Evolutionary conservation across 2,888 invertebrate species (phyloP).

Genomic region (Orthonevra nobilis): DNA sequence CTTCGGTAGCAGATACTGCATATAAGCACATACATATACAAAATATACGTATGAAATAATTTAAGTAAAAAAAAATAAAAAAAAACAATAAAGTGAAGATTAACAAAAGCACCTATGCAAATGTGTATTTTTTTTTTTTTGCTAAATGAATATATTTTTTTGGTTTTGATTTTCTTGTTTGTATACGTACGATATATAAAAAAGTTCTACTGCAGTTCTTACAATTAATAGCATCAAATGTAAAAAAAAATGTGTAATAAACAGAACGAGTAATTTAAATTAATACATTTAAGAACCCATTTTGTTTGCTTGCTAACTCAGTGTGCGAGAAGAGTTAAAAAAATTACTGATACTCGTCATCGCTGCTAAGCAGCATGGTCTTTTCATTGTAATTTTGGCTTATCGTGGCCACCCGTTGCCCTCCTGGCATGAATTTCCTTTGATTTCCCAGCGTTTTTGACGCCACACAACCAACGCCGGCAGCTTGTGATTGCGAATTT

Average conservation of each 20-base stretch:
- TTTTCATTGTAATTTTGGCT: constrained; percentile 96
- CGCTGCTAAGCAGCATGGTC: constrained; percentile 96
- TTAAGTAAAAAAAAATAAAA: background rate
- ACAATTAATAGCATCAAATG: constrained; percentile 56
- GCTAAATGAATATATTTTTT: constrained; percentile 40
- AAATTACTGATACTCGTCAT: constrained; percentile 93
- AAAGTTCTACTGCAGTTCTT: constrained; percentile 66
- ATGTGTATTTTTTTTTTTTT: constrained; percentile 25
- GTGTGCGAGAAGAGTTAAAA: constrained; percentile 5
- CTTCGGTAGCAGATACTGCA: constrained; percentile 68
- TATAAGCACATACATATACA: constrained; percentile 49
- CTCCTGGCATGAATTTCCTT: constrained; percentile 83
- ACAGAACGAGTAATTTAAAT: constrained; percentile 6
- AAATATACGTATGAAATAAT: constrained; percentile 6
- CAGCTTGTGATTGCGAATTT: constrained; percentile 75
- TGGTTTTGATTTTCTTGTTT: constrained; percentile 16
- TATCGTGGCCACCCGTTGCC: constrained; percentile 89
- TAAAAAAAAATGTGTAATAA: constrained; percentile 26
- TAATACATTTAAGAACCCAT: constrained; percentile 21
- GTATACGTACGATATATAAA: constrained; percentile 54
- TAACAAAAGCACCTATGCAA: no score
- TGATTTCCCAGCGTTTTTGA: constrained; percentile 80
- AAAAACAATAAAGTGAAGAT: constrained; percentile 25
- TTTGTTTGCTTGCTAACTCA: constrained; percentile 8
- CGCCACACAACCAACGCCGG: constrained; percentile 80